Base-by-base conservation (phyloP, 2,888 invertebrate species). In the Furcula furcula region DNA sequence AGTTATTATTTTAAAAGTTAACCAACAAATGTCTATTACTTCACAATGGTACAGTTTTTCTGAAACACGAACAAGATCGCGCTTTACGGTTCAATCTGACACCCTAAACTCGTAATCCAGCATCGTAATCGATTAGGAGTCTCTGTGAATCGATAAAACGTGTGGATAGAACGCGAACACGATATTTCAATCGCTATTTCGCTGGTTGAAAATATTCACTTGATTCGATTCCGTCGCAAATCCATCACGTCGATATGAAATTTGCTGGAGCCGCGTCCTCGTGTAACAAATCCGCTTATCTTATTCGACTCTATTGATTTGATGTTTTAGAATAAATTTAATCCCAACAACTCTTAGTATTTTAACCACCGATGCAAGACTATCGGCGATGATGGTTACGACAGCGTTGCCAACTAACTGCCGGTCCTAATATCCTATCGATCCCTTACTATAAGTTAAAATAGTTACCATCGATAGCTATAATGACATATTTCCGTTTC, bases 281-380 rank as follows among this genome's bases (percentile, higher is more conserved):
- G 43, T 55, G 59, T 68, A 67, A 74, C 71, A 75, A 76, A 79
- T 76, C 66, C 53, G 70, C 62, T 76, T 76, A 65, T 48, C 57
- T 39, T 11, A 27, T 27, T 38, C 37, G 27, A 36, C 13, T 14
- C 11, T 29, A 36, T 36, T 25, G 28, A 28, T 28, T 28, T 18
- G 28, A 18, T 18, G 28, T 16, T 28, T 11, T 18, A 7, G 16
- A 16, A 28, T 18, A 28, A 10, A 28, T 28, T 28, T 16, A 11
- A 16, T 23, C 11, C 11, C 12, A 7, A 12, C 11, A 7, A 2
- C 23, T 23, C 23, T 12, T 10, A 5, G 7, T 3, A 7, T 23
- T 23, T 7, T 11, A 7, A 3, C 9, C 4, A 6, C 4, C 3
- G n/a, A n/a, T 3, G 6, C 3, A 21, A 16, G 3, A 16, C 4